These are phyloP conservation scores for Cossypha dichroa DNA, from an alignment of 2,797 vertebrate genomes.

Conservation along the genomic window DNA sequence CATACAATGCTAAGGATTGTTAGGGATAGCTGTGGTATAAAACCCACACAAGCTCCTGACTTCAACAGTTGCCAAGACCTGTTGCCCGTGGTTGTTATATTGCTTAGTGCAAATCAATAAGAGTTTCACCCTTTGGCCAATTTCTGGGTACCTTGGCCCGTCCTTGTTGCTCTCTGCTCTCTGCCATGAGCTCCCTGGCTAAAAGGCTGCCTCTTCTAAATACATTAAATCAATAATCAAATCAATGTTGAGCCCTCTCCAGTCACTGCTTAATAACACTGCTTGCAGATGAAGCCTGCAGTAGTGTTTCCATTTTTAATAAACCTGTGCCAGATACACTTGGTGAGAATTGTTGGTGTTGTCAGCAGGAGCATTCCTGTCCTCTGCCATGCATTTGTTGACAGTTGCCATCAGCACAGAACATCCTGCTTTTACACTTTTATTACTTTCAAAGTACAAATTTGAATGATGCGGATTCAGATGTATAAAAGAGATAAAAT, in stretches of 20 bases:
- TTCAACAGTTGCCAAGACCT: neutral
- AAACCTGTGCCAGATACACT: constrained; percentile 33
- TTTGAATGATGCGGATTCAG: constrained; percentile 82
- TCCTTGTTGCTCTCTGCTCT: constrained; percentile 19
- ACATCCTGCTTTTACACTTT: constrained; percentile 77
- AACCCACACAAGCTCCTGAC: neutral
- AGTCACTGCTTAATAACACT: constrained; percentile 61
- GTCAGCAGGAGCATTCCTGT: constrained; percentile 63
- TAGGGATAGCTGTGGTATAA: neutral
- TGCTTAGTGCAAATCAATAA: constrained; percentile 32
- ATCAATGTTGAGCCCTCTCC: constrained; percentile 51
- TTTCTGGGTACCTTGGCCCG: neutral
- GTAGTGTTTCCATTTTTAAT: constrained; percentile 45
- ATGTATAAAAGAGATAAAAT: constrained; percentile 86
- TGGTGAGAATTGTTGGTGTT: constrained; percentile 41
- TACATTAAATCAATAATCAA: constrained; percentile 63
- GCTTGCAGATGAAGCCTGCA: constrained; percentile 21
- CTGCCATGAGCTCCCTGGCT: constrained; percentile 26
- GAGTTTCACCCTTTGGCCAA: constrained; percentile 11
- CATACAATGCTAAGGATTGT: neutral
- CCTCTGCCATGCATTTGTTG: constrained; percentile 73
- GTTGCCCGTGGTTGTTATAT: constrained; percentile 1
- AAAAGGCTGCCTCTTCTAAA: constrained; percentile 54
- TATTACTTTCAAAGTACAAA: constrained; percentile 82
- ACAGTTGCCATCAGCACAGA: constrained; percentile 75